Evolutionary conservation across 92 coral and sea anemone species (phyloP).

Genomic region (Meandrina meandrites): DNA sequence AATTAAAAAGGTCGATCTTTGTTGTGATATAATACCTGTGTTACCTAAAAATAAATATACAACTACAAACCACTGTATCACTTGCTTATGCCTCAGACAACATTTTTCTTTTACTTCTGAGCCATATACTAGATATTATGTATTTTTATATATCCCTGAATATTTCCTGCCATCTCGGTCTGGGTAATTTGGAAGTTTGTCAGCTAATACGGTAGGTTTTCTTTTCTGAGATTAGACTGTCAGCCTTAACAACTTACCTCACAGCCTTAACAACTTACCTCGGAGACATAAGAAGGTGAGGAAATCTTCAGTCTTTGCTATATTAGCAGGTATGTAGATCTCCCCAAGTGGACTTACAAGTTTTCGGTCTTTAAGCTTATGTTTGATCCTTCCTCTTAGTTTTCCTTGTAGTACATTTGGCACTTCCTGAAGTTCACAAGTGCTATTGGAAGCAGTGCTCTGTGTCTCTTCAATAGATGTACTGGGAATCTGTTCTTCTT

Average conservation of each 20-base stretch:
- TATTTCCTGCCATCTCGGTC: background rate
- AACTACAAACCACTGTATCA: no score
- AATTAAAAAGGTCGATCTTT: no score
- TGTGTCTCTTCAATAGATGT: background rate
- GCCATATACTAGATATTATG: no score
- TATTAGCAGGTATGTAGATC: constrained; percentile 57
- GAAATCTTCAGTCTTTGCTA: constrained; percentile 97
- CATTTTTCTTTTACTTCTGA: no score
- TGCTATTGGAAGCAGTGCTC: background rate
- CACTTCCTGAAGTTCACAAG: background rate
- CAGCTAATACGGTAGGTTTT: no score
- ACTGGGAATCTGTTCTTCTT: background rate
- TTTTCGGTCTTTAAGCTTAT: constrained; percentile 26
- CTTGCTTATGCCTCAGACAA: no score
- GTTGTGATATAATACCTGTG: no score
- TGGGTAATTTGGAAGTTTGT: background rate
- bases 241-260: constrained; percentile 62
- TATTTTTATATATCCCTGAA: background rate
- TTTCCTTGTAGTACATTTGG: constrained; percentile 18
- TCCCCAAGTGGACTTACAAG: constrained; percentile 51
- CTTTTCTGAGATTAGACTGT: background rate
- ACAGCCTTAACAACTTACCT: constrained; percentile 76
- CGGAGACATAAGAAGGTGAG: constrained; percentile 90
- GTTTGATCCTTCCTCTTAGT: background rate
- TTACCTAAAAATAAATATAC: no score